Evolutionary conservation across 2,113 vertebrate species (phyloP), one percentile per base, ranked within the genome.

Genomic region (Camarhynchus parvulus): DNA sequence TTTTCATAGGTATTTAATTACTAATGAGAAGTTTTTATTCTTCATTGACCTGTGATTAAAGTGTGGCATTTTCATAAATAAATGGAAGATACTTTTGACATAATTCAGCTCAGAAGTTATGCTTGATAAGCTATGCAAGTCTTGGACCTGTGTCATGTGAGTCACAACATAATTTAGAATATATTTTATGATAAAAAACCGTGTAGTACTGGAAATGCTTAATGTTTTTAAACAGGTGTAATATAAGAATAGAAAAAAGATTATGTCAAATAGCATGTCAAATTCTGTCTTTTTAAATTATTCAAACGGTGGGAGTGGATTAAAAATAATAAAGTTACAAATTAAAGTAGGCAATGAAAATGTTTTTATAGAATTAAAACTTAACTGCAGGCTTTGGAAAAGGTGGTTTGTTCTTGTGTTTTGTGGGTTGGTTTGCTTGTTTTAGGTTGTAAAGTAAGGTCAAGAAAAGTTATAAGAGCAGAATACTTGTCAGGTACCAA

Each of bases 31-130:
- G 75, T 93, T 98, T 94, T 97, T 98, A 96, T 97, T 97, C 94
- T 97, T 97, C 87, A 63, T 49, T 97, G 96, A 97, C 93, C 87
- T 96, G 35, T 97, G 97, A 97, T 96, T 97, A 95, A 96, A 97
- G 75, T 92, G 83, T 98, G 97, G 70, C 93, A 95, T 98, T 98
- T 98, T 90, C 75, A 42, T 94, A 97, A 97, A 97, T 97, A 97
- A 97, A 96, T 70, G 90, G 53, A 92, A 96, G 66, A 86, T 55
- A 46, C 44, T 95, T 97, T 75, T 73, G 94, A 76, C 30, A 87
- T 94, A 96, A 94, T 97, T 92, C 58, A 97, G 59, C 46, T 87
- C 44, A 50, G 90, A 96, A 91, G 86, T 92, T 94, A 64, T 91
- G 75, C 77, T 96, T 73, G 80, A 82, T 93, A 95, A 87, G 31